phyloP scores from a whole-genome alignment of 1,140 invertebrate species.

The Carcinoscorpius rotundicauda region DNA sequence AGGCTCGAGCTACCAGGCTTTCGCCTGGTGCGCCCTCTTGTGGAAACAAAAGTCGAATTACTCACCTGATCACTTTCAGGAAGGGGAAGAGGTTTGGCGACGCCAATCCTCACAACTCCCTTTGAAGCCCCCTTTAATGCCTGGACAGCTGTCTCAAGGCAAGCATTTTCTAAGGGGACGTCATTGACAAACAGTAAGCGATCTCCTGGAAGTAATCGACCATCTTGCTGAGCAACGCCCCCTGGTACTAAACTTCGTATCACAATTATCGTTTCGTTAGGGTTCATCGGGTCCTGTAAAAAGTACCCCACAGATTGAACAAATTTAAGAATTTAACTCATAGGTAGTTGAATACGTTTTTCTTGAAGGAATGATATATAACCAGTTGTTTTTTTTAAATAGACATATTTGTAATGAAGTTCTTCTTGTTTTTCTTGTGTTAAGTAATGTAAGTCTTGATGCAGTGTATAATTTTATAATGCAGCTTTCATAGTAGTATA shows the following conservation, averaged over 20 bases:
- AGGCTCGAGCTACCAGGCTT: too few relatives aligned
- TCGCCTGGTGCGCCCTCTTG: too few relatives aligned
- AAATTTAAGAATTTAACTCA: neutral
- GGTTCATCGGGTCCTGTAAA: slow-evolving; percentile 82
- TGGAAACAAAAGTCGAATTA: too few relatives aligned
- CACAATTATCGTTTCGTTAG: slow-evolving; percentile 92
- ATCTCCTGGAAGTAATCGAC: slow-evolving; percentile 92
- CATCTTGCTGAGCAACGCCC: slow-evolving; percentile 88
- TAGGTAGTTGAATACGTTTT: neutral
- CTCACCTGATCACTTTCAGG: slow-evolving; percentile 36
- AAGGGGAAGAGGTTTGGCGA: slow-evolving; percentile 92
- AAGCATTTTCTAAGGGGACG: slow-evolving; percentile 83
- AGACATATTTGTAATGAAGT: too few relatives aligned
- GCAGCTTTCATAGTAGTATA: too few relatives aligned
- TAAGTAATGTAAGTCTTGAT: too few relatives aligned
- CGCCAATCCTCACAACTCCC: slow-evolving; percentile 84
- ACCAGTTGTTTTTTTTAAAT: neutral
- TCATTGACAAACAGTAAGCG: slow-evolving; percentile 94
- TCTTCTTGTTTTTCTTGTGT: too few relatives aligned
- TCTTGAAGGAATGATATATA: neutral
- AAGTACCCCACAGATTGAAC: neutral
- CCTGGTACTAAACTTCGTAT: slow-evolving; percentile 95
- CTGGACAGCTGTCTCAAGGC: slow-evolving; percentile 89
- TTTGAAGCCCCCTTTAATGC: slow-evolving; percentile 77
- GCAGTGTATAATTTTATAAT: too few relatives aligned